Conservation (phyloP, 2,113 vertebrate genomes). For the Ammodytes marinus region DNA sequence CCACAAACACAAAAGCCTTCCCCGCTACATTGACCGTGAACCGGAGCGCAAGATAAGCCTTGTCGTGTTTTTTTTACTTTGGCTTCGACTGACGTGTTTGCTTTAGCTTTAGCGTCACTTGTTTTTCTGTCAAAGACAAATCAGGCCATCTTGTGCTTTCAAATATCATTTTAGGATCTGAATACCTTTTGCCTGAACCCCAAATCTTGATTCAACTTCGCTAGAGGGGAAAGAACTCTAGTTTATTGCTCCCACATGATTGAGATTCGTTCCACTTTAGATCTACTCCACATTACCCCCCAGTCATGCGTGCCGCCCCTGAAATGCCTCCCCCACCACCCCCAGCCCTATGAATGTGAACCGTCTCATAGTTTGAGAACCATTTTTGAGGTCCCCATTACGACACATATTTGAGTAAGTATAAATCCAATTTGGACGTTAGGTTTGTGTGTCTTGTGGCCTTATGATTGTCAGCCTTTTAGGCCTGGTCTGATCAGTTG, state of each 20-base stretch:
- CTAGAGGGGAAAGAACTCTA: neutral
- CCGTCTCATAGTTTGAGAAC: neutral
- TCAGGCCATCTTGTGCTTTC: neutral
- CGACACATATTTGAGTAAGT: neutral
- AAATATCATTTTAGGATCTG: neutral
- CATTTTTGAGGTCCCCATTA: neutral
- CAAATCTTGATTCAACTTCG: neutral
- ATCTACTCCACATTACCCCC: neutral
- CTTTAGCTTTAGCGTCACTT: neutral
- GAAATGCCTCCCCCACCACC: neutral
- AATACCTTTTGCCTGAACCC: neutral
- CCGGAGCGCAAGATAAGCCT: neutral
- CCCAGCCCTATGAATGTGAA: neutral
- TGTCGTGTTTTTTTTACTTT: neutral
- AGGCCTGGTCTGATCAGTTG: slow-evolving; percentile 13
- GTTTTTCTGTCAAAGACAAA: neutral
- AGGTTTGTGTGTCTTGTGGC: neutral
- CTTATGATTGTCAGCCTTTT: neutral
- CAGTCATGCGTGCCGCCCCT: neutral
- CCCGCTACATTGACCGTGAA: neutral
- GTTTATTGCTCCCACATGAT: neutral
- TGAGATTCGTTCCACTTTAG: neutral
- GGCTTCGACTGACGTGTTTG: neutral
- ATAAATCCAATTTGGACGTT: neutral
- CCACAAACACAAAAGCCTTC: neutral